Base-by-base conservation (phyloP, 2,888 invertebrate genomes). In the Calameuta idolon region DNA sequence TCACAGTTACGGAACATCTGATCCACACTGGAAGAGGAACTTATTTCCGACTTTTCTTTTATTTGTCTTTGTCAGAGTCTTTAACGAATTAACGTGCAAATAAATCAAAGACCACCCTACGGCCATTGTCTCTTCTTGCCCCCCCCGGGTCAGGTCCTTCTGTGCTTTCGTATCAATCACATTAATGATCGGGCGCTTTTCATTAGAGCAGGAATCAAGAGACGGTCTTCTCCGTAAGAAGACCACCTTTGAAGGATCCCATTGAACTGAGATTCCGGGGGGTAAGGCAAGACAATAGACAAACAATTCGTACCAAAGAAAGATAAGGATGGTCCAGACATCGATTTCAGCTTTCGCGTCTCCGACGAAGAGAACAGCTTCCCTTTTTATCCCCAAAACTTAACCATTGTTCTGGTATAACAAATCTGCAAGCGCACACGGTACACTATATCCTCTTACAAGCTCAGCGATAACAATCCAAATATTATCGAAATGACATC, bases 161-260 rank as follows among this genome's bases (percentile, higher is more conserved):
- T 15, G 71, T 71, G 34, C 74, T 74, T 35, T 75, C 78, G 73
- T 78, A 78, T 78, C 78, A 78, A 78, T 78, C 78, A 78, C 78
- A 73, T 76, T 76, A 76, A 76, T 78, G 78, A 78, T 35, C 69
- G 78, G 78, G 73, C 40, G 78, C 78, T 73, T 76, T 78, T 78
- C 78, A 78, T 78, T 78, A 78, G 73, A 55, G 73, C 73, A 35
- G 37, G 68, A 69, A 78, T 75, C 73, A 76, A 76, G 40, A 77
- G 77, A 55, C 55, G 55, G 23, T 15, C 55, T 23, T 15, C 55
- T 23, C 55, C 9, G 55, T 55, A 55, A 23, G 55, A 55, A 55
- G 55, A 55, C 23, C 55, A 23, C 55, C 55, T 55, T 23, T 55
- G 55, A 55, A 55, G 55, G 55, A 55, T 55, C 23, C 55, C 55